These are phyloP conservation scores for Loriculus beryllinus DNA, from an alignment of 2,797 vertebrate species.

Conservation along the genomic window DNA sequence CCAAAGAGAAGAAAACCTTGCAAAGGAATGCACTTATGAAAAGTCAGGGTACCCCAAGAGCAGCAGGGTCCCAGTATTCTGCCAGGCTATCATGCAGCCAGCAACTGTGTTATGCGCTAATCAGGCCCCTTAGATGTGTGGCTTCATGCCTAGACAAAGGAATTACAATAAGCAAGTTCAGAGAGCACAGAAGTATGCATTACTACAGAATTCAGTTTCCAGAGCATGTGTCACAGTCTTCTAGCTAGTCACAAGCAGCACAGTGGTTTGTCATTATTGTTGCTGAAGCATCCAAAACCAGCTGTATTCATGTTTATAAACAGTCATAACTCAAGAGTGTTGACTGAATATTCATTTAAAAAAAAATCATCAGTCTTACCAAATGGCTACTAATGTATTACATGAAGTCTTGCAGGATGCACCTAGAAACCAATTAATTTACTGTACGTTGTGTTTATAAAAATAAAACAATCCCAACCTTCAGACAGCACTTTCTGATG, in stretches of 20 bases:
- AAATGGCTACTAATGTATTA: background rate
- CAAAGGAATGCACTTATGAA: background rate
- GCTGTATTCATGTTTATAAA: background rate
- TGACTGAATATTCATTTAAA: background rate
- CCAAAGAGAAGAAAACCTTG: background rate
- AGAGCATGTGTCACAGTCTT: background rate
- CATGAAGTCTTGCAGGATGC: background rate
- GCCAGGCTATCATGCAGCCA: background rate
- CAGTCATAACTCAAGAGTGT: background rate
- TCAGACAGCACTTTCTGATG: background rate
- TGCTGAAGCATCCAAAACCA: background rate
- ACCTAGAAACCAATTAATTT: background rate
- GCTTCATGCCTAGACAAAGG: background rate
- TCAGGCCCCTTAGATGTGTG: background rate
- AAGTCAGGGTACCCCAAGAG: background rate
- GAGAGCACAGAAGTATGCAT: background rate
- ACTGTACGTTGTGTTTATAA: fast-evolving
- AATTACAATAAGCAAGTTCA: background rate
- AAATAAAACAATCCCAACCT: background rate
- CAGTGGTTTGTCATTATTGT: background rate
- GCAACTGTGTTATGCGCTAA: background rate
- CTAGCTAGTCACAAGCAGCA: background rate
- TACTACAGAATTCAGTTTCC: background rate
- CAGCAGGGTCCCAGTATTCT: background rate
- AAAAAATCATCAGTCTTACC: background rate